Conservation (phyloP, 2,113 vertebrate genomes). For the Eclectus roratus region DNA sequence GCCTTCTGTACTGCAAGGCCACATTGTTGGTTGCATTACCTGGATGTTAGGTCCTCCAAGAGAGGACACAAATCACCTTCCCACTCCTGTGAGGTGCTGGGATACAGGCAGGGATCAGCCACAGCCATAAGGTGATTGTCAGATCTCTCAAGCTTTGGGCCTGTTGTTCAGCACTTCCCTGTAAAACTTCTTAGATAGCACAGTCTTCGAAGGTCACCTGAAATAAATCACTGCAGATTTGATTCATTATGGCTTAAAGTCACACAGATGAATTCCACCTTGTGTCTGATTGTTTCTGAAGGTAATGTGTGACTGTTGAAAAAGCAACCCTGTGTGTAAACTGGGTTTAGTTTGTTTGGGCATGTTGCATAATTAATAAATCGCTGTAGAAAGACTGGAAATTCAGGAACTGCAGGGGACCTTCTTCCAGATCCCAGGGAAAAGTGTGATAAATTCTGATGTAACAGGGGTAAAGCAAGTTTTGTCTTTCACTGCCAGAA, state of each 20-base stretch:
- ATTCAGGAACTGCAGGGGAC: background rate
- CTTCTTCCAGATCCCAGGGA: background rate
- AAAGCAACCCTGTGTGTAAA: background rate
- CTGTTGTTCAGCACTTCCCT: background rate
- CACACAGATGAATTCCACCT: background rate
- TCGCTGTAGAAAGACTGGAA: background rate
- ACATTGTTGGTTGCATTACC: fast-evolving
- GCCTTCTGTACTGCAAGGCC: background rate
- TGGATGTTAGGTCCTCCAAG: background rate
- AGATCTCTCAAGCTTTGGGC: background rate
- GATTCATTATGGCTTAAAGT: slow-evolving; percentile 26
- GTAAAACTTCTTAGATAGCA: background rate
- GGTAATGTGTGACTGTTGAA: background rate
- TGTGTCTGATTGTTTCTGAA: background rate
- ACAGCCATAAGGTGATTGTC: fast-evolving
- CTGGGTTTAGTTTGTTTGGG: background rate
- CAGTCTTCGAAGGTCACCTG: slow-evolving; percentile 17
- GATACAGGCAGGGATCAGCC: background rate
- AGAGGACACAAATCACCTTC: background rate
- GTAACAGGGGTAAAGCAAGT: background rate
- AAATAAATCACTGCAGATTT: slow-evolving; percentile 20
- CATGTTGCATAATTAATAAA: background rate
- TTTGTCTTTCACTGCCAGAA: background rate
- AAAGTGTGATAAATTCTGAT: background rate
- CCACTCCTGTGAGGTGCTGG: background rate